Base-by-base conservation (phyloP, 2,888 invertebrate genomes). In the Zygothrica quintamaculata region DNA sequence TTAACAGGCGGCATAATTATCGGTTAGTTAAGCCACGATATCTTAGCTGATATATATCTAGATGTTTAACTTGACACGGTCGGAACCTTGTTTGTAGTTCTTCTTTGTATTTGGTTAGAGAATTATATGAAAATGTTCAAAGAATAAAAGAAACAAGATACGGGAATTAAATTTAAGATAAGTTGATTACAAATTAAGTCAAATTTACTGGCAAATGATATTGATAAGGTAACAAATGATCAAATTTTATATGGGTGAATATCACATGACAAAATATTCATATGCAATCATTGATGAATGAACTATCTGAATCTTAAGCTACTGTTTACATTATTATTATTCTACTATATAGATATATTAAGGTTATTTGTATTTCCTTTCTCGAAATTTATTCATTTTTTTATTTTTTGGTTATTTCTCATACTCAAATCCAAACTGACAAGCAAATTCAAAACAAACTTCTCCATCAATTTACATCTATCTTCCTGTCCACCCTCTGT, bases 381-480 rank as follows among this genome's bases (percentile, higher is more conserved):
- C 18, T 22, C n/a, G 8, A 36, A 36, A 36, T 15, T 15, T 55
- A 39, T 43, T 8, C 25, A 22, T 37, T n/a, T 25, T 37, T 7
- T 22, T 7, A 42, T 8, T 18, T 44, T 13, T 2, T 25, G 40
- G 12, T 5, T 29, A n/a, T 29, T 29, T 29, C n/a, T 1, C 12
- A 9, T 16, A n/a, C n/a, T 0, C 36, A 53, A 77, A 79, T 58
- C 12, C 39, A 56, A 67, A 59, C 51, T 48, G 78, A 78, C 78
- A 78, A 57, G 3, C 44, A 22, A 44, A 59, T 60, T 71, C 80
- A 71, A 84, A 82, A 79, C 74, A 84, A 82, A 74, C 77, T 67
- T 73, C 72, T 42, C 44, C 68, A 74, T 67, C 67, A 71, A 67
- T 71, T 71, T 73, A 13, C 8, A 26, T 26, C 0, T 40, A 16